Percentiles rank a stretch among this genome's conserved stretches.
Evolutionary conservation across 2,797 vertebrate species (phyloP).

Genomic region (Brachyrhaphis roseni): DNA sequence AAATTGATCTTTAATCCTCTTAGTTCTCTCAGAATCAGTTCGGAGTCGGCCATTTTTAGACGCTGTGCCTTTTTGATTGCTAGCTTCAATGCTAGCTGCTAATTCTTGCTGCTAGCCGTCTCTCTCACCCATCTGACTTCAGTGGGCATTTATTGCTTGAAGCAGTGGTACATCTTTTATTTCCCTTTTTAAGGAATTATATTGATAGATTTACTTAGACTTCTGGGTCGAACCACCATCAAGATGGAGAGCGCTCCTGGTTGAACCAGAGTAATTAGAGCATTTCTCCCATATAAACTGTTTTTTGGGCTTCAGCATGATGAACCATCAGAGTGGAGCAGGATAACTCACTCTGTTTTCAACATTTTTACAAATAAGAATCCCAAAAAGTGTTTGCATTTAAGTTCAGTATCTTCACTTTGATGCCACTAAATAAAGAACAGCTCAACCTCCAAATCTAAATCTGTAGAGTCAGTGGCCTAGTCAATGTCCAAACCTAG

Average conservation of each 20-base stretch:
- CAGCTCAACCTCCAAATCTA: constrained; percentile 1
- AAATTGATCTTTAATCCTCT: too few species aligned
- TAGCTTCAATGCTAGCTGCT: not conserved
- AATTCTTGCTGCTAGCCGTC: not conserved
- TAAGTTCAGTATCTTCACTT: not conserved
- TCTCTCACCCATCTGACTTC: not conserved
- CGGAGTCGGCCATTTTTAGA: not conserved
- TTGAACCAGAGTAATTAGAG: too few species aligned
- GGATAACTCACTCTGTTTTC: not conserved
- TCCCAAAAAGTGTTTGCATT: not conserved
- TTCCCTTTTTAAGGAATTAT: not conserved
- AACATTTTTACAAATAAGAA: not conserved
- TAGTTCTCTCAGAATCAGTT: not conserved
- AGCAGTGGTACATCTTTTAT: not conserved
- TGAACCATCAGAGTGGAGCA: not conserved
- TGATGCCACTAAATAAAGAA: not conserved
- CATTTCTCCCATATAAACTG: too few species aligned
- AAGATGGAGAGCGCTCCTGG: too few species aligned
- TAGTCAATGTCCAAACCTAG: not conserved
- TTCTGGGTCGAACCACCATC: too few species aligned
- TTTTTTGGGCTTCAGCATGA: not conserved
- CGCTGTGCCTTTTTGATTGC: too few species aligned
- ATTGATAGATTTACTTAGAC: not conserved
- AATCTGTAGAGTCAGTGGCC: not conserved
- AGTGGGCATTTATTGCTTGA: not conserved